phyloP scores from a whole-genome alignment of 2,888 invertebrate genomes.

The Hylaea fasciaria region DNA sequence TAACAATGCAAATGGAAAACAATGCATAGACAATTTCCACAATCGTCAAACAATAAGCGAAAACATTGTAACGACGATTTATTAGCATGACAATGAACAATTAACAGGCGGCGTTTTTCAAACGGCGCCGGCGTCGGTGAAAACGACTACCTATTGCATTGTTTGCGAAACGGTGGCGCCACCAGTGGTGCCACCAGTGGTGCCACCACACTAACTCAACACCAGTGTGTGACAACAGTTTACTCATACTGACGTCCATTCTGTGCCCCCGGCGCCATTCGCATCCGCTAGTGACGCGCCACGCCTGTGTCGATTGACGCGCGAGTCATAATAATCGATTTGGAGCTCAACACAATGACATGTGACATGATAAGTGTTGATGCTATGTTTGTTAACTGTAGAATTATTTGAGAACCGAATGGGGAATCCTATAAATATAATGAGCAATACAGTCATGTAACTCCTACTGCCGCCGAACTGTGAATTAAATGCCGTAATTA shows the following conservation, averaged over 20 bases:
- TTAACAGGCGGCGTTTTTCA: slow-evolving; percentile 72
- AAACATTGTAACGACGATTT: slow-evolving; percentile 42
- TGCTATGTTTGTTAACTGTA: slow-evolving; percentile 41
- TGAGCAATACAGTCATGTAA: not conserved
- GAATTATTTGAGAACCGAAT: slow-evolving; percentile 36
- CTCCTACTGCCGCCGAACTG: too few relatives aligned
- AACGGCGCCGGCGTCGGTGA: slow-evolving; percentile 54
- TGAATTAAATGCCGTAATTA: not conserved
- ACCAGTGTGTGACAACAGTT: slow-evolving; percentile 24
- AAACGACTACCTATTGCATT: slow-evolving; percentile 68
- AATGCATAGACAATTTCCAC: slow-evolving; percentile 23
- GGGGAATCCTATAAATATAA: slow-evolving; percentile 20
- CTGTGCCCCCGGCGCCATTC: slow-evolving; percentile 62
- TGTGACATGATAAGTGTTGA: slow-evolving; percentile 47
- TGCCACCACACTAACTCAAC: slow-evolving; percentile 48
- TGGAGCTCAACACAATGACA: slow-evolving; percentile 50
- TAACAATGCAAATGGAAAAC: slow-evolving; percentile 10
- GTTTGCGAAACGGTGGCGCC: slow-evolving; percentile 72
- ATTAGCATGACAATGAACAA: slow-evolving; percentile 76
- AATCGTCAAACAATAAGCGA: slow-evolving; percentile 36
- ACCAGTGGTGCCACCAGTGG: slow-evolving; percentile 61
- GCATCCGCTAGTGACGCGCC: slow-evolving; percentile 78
- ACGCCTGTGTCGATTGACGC: slow-evolving; percentile 61
- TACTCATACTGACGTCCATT: slow-evolving; percentile 28
- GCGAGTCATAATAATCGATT: slow-evolving; percentile 60